phyloP scores from a whole-genome alignment of 2,797 vertebrate genomes.

The Thamnophis elegans region DNA sequence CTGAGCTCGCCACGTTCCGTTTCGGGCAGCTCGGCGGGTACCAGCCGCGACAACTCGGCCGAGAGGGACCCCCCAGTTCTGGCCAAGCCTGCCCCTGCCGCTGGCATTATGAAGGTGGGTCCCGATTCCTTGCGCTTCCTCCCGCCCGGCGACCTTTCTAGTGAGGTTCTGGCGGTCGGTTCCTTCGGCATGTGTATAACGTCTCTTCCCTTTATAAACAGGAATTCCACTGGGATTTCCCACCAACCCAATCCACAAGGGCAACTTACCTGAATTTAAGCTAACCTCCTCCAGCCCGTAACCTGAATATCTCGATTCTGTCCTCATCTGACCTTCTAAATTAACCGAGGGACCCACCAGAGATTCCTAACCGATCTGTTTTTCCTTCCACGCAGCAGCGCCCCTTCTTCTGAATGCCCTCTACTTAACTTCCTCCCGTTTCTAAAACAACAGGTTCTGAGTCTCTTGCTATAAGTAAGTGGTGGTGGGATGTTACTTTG shows the following conservation, averaged over 20 bases:
- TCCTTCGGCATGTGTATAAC: not conserved
- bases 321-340: slow-evolving; percentile 33
- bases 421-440: not conserved
- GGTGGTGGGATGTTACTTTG: not conserved
- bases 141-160: not conserved
- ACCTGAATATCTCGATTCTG: not conserved
- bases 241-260: not conserved
- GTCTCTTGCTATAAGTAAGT: not conserved
- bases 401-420: no score
- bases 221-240: not conserved
- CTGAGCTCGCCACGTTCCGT: slow-evolving; percentile 8
- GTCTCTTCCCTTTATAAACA: not conserved
- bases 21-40: slow-evolving; percentile 60
- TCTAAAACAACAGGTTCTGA: not conserved
- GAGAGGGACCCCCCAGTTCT: slow-evolving; percentile 56
- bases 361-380: not conserved
- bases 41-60: slow-evolving; percentile 65
- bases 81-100: slow-evolving; percentile 43
- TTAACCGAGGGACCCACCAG: not conserved
- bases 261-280: not conserved
- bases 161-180: no score
- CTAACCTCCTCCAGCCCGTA: not conserved
- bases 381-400: not conserved
- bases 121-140: not conserved
- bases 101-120: slow-evolving; percentile 71